Evolutionary conservation across 1,140 invertebrate species (phyloP), one percentile per base, ranked within the genome.

Genomic region (Dendrolimus kikuchii): DNA sequence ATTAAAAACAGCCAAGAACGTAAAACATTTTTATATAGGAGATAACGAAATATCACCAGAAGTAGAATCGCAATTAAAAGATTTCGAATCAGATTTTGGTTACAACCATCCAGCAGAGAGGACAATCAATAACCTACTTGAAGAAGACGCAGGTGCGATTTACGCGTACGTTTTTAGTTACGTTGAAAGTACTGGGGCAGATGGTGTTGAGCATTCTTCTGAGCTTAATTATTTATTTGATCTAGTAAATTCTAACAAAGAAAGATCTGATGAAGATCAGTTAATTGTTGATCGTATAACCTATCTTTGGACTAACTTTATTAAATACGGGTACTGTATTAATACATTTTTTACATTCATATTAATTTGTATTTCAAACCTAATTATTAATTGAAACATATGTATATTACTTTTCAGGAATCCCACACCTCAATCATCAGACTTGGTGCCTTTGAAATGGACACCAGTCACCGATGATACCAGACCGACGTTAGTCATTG

Each of bases 121-220:
- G 56, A 70, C 69, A 5, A 67, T 81, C 5, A 63, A 49, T 9
- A 64, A 61, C 38, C 61, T 83, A 43, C 43, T 86, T 6, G 66
- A 71, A n/a, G 77, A 84, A 62, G 67, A 68, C 55, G 76, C 77
- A 39, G 64, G 62, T 9, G 67, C 73, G 6, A 51, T 86, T 6
- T 86, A 80, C 49, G 58, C 75, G 55, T 86, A 86, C 49, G 60
- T 78, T 52, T 86, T 82, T 43, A 75, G 67, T 46, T 86, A 80
- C 49, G 52, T 61, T 6, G 74, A 70, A 39, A 57, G 68, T 40
- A 57, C 59, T 38, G 57, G 55, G 45, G 51, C 38, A 7, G 51
- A 51, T 0, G 72, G 64, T 3, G 76, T 73, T 4, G 50, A 56
- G 4, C 74, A 82, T 46, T 63, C 64, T 6, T 67, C 73, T 6